Evolutionary conservation across 2,797 vertebrate genomes (phyloP).

Genomic region (Malurus splendens): DNA sequence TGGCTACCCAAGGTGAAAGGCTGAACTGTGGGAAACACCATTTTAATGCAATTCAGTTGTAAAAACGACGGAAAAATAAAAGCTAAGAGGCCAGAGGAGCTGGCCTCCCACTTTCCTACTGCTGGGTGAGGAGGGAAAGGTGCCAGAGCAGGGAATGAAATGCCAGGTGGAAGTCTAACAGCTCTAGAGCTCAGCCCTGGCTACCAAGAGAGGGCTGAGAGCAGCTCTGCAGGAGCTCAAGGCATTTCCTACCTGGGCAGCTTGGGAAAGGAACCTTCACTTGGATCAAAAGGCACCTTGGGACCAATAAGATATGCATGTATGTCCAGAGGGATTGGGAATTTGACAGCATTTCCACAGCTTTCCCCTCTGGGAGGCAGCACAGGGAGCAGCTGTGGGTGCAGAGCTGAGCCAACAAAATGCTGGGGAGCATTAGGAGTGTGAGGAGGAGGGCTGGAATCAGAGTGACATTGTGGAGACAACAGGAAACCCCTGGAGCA

Average conservation of each 20-base stretch:
- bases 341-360: neutral
- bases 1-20: neutral
- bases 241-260: neutral
- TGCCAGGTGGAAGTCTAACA: neutral
- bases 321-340: neutral
- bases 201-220: neutral
- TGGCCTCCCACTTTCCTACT: fast-evolving
- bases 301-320: neutral
- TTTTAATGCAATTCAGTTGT: neutral
- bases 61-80: neutral
- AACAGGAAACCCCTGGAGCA: neutral
- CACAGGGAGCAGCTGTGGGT: neutral
- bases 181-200: neutral
- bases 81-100: neutral
- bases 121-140: neutral
- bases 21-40: neutral
- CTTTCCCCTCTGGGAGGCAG: neutral
- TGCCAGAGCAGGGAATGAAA: neutral
- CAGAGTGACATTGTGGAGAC: neutral
- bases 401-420: neutral
- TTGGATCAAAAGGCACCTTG: neutral
- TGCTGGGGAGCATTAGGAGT: neutral
- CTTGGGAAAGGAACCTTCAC: neutral
- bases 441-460: neutral
- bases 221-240: neutral